phyloP scores from a whole-genome alignment of 2,888 invertebrate species.

The Melipona beecheii region DNA sequence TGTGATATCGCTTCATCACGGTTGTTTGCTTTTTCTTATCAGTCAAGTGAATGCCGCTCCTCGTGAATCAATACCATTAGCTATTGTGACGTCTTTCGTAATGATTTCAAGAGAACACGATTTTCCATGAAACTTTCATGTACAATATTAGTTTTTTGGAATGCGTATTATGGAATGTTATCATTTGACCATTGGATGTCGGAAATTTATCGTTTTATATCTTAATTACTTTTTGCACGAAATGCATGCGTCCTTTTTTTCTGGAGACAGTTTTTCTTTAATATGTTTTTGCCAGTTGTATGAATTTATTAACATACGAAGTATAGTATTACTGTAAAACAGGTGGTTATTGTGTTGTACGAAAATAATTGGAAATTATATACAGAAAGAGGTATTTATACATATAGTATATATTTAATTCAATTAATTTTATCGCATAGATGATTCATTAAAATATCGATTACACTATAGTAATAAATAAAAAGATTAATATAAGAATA shows the following conservation, averaged over 20 bases:
- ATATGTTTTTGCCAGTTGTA: too few relatives aligned
- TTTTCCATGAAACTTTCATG: neutral
- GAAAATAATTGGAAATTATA: neutral
- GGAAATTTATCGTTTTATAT: neutral
- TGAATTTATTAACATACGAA: neutral
- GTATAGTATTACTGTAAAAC: neutral
- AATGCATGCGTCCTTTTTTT: neutral
- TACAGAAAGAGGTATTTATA: neutral
- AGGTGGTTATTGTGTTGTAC: neutral
- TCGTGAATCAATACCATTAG: constrained; percentile 40
- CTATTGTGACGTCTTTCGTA: constrained; percentile 1
- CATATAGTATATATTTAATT: neutral
- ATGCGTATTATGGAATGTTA: neutral
- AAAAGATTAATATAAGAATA: neutral
- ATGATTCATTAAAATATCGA: too few relatives aligned
- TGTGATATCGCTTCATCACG: constrained; percentile 43
- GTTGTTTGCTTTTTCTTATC: constrained; percentile 46
- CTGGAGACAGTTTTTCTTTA: neutral
- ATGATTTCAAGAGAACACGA: neutral
- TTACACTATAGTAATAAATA: neutral
- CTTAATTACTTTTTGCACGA: neutral
- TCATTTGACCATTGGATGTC: neutral
- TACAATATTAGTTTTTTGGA: too few relatives aligned
- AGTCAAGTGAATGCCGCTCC: constrained; percentile 9
- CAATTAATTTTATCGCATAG: neutral